Conservation (phyloP, 1,140 invertebrate species). For the Drosophila sulfurigaster region DNA sequence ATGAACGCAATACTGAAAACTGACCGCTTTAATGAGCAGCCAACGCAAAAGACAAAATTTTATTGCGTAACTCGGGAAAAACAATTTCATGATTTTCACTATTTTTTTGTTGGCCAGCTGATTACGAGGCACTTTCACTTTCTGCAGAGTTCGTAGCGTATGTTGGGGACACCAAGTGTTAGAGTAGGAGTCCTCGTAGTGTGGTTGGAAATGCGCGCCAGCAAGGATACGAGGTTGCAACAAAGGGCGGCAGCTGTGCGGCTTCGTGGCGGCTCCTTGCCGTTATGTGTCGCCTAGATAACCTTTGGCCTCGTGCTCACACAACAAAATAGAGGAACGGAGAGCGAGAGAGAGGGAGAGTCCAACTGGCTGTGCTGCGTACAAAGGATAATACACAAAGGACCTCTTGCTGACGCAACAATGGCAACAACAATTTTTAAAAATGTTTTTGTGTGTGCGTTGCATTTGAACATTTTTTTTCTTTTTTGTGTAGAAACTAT, state of each 20-base stretch:
- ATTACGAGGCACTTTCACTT: constrained; percentile 32
- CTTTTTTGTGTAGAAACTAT: constrained; percentile 74
- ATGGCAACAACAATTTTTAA: constrained; percentile 75
- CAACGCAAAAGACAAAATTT: constrained; percentile 26
- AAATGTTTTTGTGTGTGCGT: constrained; percentile 56
- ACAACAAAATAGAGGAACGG: constrained; percentile 27
- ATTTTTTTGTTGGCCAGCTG: constrained; percentile 4
- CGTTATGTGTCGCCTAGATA: constrained; percentile 70
- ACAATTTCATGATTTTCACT: constrained; percentile 46
- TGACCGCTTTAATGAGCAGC: constrained; percentile 42
- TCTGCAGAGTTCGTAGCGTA: not conserved
- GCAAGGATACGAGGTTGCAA: constrained; percentile 20
- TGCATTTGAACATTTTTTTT: constrained; percentile 21
- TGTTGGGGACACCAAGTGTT: not conserved
- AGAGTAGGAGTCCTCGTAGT: not conserved
- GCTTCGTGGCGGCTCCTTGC: constrained; percentile 32
- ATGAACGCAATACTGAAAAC: constrained; percentile 43
- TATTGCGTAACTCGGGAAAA: constrained; percentile 37
- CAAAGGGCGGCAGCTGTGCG: constrained; percentile 69
- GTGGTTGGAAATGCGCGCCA: constrained; percentile 35
- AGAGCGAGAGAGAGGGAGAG: constrained; percentile 17
- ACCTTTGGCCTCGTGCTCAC: constrained; percentile 73
- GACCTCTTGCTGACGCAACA: constrained; percentile 75
- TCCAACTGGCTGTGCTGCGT: constrained; percentile 53
- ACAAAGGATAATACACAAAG: constrained; percentile 82